Evolutionary conservation across 2,888 invertebrate species (phyloP), one percentile per base, ranked within the genome.

Genomic region (Dryadula phaetusa): DNA sequence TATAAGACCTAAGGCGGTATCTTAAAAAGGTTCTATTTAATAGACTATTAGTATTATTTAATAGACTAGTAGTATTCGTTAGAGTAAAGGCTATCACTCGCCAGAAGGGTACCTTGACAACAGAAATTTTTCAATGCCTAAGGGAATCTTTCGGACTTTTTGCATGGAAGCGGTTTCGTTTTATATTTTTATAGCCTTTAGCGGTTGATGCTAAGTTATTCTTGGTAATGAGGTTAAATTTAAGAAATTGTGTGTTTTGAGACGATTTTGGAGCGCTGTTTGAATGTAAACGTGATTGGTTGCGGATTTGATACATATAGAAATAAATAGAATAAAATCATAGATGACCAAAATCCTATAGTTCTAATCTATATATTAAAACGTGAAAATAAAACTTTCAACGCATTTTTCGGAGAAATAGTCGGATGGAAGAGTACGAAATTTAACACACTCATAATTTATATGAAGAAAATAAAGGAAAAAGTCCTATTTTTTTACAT

Each of bases 31-130:
- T 56, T 40, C 4, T 56, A 40, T 56, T 56, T 40, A 56, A 40
- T 40, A 56, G 56, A 25, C 56, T 40, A 40, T 56, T 25, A n/a
- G 56, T 56, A 25, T 8, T 56, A 40, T 56, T 56, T 40, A 56
- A 40, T 40, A 56, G 56, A 25, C 56, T 40, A 40, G 40, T 25
- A n/a, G n/a, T n/a, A 54, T 54, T 40, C 40, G 20, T 56, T 40
- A 40, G 40, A 20, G 37, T 40, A 56, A 56, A 56, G 56, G 52
- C 52, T 52, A 52, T 32, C 52, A 32, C 28, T 56, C n/a, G 25
- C 40, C 40, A 56, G 22, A 56, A 52, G 37, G 56, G 8, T 54
- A 20, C 34, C 8, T 34, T 28, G 22, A 16, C 56, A 40, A 40
- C 37, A 56, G 37, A 54, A 54, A 14, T 37, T 40, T 56, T 56